Base-by-base conservation (phyloP, 2,797 vertebrate species). In the Myotis pilosus region DNA sequence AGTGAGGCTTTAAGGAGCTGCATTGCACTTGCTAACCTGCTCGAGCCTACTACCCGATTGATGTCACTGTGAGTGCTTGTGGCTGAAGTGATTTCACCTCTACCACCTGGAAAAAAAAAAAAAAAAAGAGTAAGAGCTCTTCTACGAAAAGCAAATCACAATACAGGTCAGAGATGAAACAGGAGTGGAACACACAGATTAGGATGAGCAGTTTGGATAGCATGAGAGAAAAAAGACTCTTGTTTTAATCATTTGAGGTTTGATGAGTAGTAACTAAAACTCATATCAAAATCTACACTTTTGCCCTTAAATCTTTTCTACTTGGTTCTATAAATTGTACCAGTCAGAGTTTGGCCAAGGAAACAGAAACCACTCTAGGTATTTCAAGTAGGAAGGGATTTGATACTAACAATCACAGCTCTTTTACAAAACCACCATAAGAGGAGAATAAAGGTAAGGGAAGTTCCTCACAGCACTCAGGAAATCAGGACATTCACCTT, bases 311-410 rank as follows among this genome's bases (percentile, higher is more conserved):
- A 60, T 78, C 55, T 79, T 62, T 87, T 68, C 44, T 83, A 8
- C 36, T 38, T 25, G 8, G 22, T 79, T 92, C 30, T 41, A 79
- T 17, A 75, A 44, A 79, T 22, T 55, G 3, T 82, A 53, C 86
- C 23, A 66, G 68, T 89, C 49, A 88, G 55, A n/a, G 15, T 79
- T 68, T 74, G 64, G 30, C 5, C 30, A 55, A 55, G 8, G 81
- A 90, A 75, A 75, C 84, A 92, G 75, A 83, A 64, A 89, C 13
- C 55, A 53, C 28, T 84, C 20, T 66, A 81, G 38, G 53, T 49
- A 55, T 83, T 55, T 92, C 36, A 64, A 75, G 30, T 51, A 93
- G 76, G 23, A 92, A 79, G 19, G n/a, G 15, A 86, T 93, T 89
- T 83, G 60, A 85, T 4, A 41, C 25, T 53, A 60, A 76, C 53